Evolutionary conservation across 2,113 vertebrate species (phyloP).

Genomic region (Hassar affinis): DNA sequence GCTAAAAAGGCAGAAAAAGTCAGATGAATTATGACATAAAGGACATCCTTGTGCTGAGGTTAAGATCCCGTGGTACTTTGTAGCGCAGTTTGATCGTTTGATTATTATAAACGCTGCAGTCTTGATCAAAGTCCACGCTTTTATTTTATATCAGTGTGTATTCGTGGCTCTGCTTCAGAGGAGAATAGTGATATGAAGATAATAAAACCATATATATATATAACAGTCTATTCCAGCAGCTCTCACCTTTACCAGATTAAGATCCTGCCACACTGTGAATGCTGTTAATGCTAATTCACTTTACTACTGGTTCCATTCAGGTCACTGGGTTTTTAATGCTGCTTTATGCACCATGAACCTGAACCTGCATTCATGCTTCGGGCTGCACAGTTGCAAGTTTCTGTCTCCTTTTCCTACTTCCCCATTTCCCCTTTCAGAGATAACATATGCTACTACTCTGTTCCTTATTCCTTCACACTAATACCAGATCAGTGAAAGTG

Average conservation of each 20-base stretch:
- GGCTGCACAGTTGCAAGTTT: not conserved
- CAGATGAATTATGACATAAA: no score
- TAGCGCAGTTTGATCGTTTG: no score
- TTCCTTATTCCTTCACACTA: slow-evolving; percentile 18
- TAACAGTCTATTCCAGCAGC: not conserved
- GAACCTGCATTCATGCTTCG: not conserved
- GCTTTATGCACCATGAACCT: no score
- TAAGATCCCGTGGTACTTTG: no score
- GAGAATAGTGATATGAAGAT: not conserved
- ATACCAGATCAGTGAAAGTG: slow-evolving; percentile 19
- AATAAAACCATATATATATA: not conserved
- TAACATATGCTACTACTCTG: not conserved
- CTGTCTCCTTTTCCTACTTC: not conserved
- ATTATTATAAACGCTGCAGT: not conserved
- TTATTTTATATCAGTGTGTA: not conserved
- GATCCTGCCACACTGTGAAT: not conserved
- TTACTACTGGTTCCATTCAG: not conserved
- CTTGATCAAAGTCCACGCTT: not conserved
- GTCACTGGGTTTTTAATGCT: not conserved
- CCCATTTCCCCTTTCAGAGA: not conserved
- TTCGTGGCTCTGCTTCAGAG: not conserved
- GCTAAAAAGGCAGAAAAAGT: no score
- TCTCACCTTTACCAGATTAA: not conserved
- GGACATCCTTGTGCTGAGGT: no score
- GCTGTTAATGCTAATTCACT: not conserved